phyloP scores from a whole-genome alignment of 2,113 vertebrate species.

The Chamaea fasciata region DNA sequence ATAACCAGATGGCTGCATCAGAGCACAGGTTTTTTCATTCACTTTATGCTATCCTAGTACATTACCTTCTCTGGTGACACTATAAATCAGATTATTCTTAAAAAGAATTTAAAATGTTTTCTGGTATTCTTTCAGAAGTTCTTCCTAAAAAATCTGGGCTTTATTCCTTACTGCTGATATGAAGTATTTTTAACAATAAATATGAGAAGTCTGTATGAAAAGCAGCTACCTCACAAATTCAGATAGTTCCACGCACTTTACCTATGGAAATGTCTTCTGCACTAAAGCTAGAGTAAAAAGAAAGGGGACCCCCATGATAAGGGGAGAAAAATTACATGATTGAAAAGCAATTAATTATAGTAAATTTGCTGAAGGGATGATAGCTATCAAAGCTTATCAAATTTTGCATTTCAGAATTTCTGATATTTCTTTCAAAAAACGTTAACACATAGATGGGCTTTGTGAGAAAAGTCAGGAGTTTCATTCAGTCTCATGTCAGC shows the following conservation, averaged over 20 bases:
- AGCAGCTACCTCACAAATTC: not conserved
- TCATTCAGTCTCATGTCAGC: constrained; percentile 33
- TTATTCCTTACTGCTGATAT: not conserved
- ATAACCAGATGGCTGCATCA: not conserved
- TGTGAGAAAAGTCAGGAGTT: constrained; percentile 28
- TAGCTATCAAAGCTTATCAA: constrained; percentile 50
- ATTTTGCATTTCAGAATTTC: constrained; percentile 8
- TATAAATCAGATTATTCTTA: not conserved
- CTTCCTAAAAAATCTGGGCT: not conserved
- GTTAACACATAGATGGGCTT: not conserved
- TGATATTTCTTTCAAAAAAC: not conserved
- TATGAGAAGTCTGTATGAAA: not conserved
- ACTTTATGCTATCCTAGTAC: not conserved
- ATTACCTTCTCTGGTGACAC: not conserved
- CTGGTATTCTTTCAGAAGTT: not conserved
- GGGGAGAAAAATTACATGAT: not conserved
- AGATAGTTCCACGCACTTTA: not conserved
- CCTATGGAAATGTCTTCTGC: not conserved
- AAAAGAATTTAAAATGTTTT: not conserved
- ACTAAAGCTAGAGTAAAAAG: not conserved
- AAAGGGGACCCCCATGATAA: not conserved
- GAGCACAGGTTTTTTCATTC: not conserved
- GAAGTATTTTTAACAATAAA: not conserved
- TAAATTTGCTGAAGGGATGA: constrained; percentile 3
- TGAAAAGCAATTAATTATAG: constrained; percentile 40